These are phyloP conservation scores for Chloroceryle amazona DNA, from an alignment of 2,797 vertebrate genomes.

Conservation along the genomic window DNA sequence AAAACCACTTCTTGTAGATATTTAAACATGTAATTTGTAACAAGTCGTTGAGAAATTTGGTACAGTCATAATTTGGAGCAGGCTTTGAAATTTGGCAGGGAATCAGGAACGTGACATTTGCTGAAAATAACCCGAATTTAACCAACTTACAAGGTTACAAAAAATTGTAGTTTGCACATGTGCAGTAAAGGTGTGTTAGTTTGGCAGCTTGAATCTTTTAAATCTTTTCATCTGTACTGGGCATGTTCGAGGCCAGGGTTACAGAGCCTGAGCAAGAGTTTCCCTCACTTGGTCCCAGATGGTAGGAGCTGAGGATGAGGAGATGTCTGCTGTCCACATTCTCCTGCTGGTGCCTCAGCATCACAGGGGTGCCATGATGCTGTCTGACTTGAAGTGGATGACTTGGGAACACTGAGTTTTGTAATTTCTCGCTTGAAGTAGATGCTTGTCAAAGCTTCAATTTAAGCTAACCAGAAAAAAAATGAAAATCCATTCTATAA, in stretches of 20 bases:
- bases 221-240: not conserved
- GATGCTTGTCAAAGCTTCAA: not conserved
- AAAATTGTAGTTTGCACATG: not conserved
- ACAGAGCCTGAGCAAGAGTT: not conserved
- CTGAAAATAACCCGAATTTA: not conserved
- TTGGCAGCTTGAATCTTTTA: not conserved
- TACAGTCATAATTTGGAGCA: not conserved
- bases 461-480: not conserved
- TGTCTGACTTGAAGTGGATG: not conserved
- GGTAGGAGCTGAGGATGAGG: not conserved
- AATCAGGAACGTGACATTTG: not conserved
- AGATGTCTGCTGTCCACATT: not conserved
- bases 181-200: not conserved
- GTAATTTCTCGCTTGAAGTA: not conserved
- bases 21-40: not conserved
- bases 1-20: not conserved
- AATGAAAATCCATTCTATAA: not conserved
- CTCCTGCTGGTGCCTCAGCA: not conserved
- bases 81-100: not conserved
- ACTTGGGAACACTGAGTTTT: fast-evolving
- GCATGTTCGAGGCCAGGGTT: fast-evolving
- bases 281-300: not conserved
- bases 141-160: not conserved
- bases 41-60: not conserved
- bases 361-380: fast-evolving